phyloP scores from a whole-genome alignment of 2,888 invertebrate genomes.

The Therioaphis trifolii region DNA sequence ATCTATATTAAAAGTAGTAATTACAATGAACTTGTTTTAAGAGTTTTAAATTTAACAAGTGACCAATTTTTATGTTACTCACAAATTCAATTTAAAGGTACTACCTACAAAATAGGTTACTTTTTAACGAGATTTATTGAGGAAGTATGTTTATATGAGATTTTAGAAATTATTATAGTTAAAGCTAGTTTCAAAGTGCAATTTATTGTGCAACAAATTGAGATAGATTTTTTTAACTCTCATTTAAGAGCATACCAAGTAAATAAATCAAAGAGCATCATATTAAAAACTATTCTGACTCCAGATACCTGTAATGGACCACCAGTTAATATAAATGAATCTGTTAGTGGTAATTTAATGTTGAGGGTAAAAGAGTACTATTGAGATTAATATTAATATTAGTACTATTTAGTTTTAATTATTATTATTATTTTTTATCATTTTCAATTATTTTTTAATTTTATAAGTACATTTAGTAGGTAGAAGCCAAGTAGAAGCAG shows the following conservation, averaged over 20 bases:
- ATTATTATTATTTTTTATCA: no score
- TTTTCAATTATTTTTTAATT: no score
- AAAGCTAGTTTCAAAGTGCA: not conserved
- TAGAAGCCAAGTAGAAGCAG: no score
- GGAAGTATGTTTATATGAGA: conserved; percentile 4
- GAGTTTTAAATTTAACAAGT: not conserved
- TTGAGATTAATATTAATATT: no score
- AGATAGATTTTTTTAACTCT: not conserved
- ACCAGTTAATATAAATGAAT: not conserved
- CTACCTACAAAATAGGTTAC: not conserved
- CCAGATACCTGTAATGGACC: not conserved
- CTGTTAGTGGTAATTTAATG: not conserved
- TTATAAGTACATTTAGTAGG: no score
- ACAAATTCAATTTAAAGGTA: conserved; percentile 1
- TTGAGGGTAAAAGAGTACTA: conserved; percentile 5
- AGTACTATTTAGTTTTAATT: no score
- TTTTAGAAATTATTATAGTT: not conserved
- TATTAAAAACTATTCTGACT: not conserved
- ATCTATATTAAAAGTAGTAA: no score
- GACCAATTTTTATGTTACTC: not conserved
- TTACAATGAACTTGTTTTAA: no score
- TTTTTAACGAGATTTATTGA: conserved; percentile 1
- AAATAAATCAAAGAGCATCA: not conserved
- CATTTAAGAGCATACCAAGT: conserved; percentile 3
- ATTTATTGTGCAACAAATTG: not conserved